Percentiles rank a stretch among this genome's conserved stretches.
Evolutionary conservation across 2,888 invertebrate genomes (phyloP).

Genomic region (Euzophera pinguis): DNA sequence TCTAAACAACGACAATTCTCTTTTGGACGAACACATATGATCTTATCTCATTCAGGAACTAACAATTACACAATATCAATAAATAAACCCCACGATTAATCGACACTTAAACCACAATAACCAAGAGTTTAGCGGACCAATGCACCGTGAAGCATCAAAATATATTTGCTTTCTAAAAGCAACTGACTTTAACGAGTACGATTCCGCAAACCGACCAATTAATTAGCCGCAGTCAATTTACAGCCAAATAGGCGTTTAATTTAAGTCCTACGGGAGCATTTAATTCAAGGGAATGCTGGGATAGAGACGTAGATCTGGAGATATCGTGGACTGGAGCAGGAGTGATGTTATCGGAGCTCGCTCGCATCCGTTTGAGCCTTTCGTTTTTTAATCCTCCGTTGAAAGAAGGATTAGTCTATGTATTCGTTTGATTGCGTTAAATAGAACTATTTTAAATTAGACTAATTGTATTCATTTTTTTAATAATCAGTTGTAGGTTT

Average conservation of each 20-base stretch:
- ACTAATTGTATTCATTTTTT: too few species aligned
- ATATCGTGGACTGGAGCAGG: slow-evolving; percentile 1
- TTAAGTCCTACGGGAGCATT: slow-evolving; percentile 5
- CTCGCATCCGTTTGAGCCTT: not conserved
- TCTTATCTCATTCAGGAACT: too few species aligned
- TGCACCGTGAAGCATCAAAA: not conserved
- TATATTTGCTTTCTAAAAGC: slow-evolving; percentile 3
- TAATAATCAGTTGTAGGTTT: too few species aligned
- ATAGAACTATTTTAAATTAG: too few species aligned
- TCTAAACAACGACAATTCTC: too few species aligned
- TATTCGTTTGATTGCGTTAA: not conserved
- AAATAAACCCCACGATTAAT: not conserved
- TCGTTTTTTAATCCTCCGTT: not conserved
- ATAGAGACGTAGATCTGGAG: slow-evolving; percentile 8
- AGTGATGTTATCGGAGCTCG: slow-evolving; percentile 1
- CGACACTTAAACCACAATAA: not conserved
- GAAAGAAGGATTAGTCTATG: not conserved
- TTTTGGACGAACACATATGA: too few species aligned
- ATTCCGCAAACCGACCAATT: slow-evolving; percentile 1
- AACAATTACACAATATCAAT: too few species aligned
- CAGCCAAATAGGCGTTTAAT: slow-evolving; percentile 9
- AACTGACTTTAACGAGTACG: not conserved
- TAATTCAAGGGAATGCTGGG: not conserved
- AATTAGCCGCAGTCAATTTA: slow-evolving; percentile 8
- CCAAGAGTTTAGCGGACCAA: not conserved